Evolutionary conservation across 2,888 invertebrate genomes (phyloP).

Genomic region (Orthonevra nobilis): DNA sequence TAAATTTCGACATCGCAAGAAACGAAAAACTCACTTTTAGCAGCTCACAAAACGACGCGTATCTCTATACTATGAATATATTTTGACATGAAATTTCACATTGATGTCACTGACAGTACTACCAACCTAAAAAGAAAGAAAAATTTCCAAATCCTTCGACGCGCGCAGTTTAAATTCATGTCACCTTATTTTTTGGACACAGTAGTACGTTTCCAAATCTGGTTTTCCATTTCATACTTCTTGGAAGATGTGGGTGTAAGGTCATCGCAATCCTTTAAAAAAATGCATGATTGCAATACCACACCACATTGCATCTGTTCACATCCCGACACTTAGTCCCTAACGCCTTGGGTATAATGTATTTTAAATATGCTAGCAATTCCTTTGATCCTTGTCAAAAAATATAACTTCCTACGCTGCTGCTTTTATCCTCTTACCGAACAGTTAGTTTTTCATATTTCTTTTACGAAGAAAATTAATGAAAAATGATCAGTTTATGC

Average conservation of each 20-base stretch:
- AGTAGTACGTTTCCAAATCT: background rate
- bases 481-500: conserved; percentile 64
- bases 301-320: background rate
- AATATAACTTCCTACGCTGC: conserved; percentile 45
- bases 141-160: no score
- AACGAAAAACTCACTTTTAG: no score
- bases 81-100: no score
- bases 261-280: background rate
- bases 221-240: background rate
- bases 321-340: conserved; percentile 1
- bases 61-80: no score
- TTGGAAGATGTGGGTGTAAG: background rate
- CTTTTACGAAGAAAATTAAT: conserved; percentile 55
- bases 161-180: no score
- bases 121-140: no score
- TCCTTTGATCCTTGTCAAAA: conserved; percentile 27
- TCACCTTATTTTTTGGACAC: no score
- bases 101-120: no score
- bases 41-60: no score
- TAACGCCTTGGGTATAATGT: no score
- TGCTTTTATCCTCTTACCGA: conserved; percentile 19
- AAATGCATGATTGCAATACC: background rate
- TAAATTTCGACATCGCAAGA: no score
- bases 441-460: conserved; percentile 62
- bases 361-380: conserved; percentile 17